Percentiles rank a stretch among this genome's conserved stretches.
Evolutionary conservation across 2,113 vertebrate species (phyloP).

Genomic region (Bungarus multicinctus): DNA sequence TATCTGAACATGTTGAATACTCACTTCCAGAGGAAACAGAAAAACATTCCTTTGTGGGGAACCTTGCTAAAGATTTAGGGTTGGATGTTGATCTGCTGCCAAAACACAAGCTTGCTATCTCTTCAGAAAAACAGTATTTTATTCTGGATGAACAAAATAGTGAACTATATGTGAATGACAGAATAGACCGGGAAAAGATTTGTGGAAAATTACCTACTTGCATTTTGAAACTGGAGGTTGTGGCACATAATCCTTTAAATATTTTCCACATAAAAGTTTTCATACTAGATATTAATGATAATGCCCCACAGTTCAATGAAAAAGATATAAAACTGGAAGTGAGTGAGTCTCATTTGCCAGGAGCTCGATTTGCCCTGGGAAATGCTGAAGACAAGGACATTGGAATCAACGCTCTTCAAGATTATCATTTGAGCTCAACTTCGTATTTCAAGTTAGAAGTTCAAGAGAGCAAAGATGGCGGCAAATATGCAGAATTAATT

Average conservation of each 20-base stretch:
- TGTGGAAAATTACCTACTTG: slow-evolving; percentile 49
- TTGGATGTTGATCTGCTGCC: slow-evolving; percentile 50
- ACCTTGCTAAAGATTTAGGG: slow-evolving; percentile 59
- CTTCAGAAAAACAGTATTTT: slow-evolving; percentile 55
- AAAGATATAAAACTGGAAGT: slow-evolving; percentile 66
- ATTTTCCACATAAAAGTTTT: slow-evolving; percentile 53
- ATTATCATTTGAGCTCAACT: slow-evolving; percentile 66
- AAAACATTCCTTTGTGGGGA: slow-evolving; percentile 47
- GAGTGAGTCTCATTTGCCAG: slow-evolving; percentile 55
- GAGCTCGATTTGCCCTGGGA: slow-evolving; percentile 65
- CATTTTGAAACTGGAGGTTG: slow-evolving; percentile 53
- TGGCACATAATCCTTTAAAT: slow-evolving; percentile 62
- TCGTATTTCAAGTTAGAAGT: slow-evolving; percentile 68
- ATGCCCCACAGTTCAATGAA: slow-evolving; percentile 64
- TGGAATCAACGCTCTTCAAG: slow-evolving; percentile 67
- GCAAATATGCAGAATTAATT: slow-evolving; percentile 64
- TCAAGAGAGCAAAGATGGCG: slow-evolving; percentile 47
- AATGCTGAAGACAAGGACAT: slow-evolving; percentile 72
- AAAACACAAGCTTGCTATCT: slow-evolving; percentile 48
- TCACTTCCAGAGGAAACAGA: slow-evolving; percentile 56
- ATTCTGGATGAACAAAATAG: slow-evolving; percentile 42
- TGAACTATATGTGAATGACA: slow-evolving; percentile 52
- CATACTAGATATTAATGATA: slow-evolving; percentile 65
- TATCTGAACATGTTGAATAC: slow-evolving; percentile 48
- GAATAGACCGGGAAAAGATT: slow-evolving; percentile 62